These are phyloP conservation scores for Saccostrea cuccullata DNA, from an alignment of 1,140 invertebrate genomes.

Conservation along the genomic window DNA sequence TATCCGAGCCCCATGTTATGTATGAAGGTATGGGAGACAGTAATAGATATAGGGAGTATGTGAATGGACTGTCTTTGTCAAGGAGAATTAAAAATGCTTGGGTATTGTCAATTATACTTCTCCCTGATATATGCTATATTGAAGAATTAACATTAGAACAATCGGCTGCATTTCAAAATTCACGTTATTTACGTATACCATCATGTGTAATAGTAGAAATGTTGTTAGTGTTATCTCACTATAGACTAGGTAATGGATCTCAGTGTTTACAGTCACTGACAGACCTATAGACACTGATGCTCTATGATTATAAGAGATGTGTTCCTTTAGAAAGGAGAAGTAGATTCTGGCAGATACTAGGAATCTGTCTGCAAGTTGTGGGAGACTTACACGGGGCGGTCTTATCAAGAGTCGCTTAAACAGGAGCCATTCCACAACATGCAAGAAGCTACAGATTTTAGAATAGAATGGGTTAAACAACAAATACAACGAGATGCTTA, in stretches of 20 bases:
- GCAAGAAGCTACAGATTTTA: background rate
- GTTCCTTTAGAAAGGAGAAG: background rate
- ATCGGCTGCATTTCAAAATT: background rate
- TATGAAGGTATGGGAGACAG: background rate
- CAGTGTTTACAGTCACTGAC: background rate
- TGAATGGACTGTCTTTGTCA: background rate
- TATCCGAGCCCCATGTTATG: background rate
- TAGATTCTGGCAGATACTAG: background rate
- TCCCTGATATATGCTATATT: background rate
- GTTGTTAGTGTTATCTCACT: background rate
- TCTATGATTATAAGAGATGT: background rate
- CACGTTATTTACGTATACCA: background rate
- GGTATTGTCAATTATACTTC: background rate
- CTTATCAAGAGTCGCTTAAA: background rate
- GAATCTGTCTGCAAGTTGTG: background rate
- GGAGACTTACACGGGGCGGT: background rate
- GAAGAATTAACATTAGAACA: background rate
- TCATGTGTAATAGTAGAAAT: background rate
- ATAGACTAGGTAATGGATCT: background rate
- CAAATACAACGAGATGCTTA: too few relatives aligned
- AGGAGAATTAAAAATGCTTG: background rate
- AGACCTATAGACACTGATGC: background rate
- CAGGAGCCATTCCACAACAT: background rate
- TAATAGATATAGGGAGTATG: background rate
- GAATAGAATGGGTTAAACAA: background rate